Evolutionary conservation across 2,113 vertebrate species (phyloP), one percentile per base, ranked within the genome.

Genomic region (Cyanocitta stelleri): DNA sequence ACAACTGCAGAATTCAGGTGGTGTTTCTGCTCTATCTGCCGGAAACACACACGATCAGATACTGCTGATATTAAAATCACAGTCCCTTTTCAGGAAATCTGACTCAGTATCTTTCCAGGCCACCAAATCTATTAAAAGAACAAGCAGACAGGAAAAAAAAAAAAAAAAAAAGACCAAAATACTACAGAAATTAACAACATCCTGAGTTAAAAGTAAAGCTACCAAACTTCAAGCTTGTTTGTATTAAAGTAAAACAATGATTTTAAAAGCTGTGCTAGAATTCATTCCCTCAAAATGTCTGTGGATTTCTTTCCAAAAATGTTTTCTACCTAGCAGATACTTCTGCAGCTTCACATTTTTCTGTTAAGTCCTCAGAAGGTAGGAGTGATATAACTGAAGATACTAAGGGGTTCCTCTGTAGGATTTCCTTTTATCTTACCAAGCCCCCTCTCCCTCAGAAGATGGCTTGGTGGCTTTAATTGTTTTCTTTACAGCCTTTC

Each of bases 1-100:
- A 68, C 76, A 89, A 56, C 19, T 54, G 68, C 64, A 94, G 85
- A 74, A 93, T 44, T 93, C 85, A 93, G 92, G 92, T 92, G 72
- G 72, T 56, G 61, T 37, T 93, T 75, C 55, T 93, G 46, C 64
- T 92, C 92, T 96, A 95, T 96, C 96, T 95, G 92, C 92, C 83
- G 90, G 96, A 97, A 96, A 71, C 96, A 97, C 63, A 16, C 90
- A 68, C 76, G 77, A 78, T 92, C 79, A 84, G 95, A 93, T 93
- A 92, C 79, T 90, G 88, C 88, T 0, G 20, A 52, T 94, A 89
- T 17, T 88, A 78, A 90, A 95, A 88, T 93, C 83, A 49, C 80
- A 81, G 76, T 35, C 83, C 59, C 74, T 75, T 94, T 90, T 61
- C 93, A 93, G 96, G 95, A 96, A 97, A 93, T 95, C 79, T 95